These are phyloP conservation scores for Cydia pomonella DNA, from an alignment of 1,140 invertebrate genomes.

Conservation along the genomic window DNA sequence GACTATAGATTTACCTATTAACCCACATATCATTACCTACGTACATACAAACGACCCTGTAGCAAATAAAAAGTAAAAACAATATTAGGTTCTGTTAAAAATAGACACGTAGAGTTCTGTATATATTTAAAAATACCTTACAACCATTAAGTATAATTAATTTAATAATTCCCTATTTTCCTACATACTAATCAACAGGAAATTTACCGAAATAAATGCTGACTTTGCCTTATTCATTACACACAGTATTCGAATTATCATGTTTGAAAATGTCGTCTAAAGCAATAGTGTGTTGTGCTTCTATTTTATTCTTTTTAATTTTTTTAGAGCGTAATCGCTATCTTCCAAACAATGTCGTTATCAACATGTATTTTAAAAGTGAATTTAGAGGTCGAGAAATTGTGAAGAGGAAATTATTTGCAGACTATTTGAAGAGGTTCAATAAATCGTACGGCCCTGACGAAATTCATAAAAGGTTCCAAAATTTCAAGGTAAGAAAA, in stretches of 20 bases:
- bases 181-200: conserved; percentile 4
- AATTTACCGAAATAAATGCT: neutral
- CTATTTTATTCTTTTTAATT: neutral
- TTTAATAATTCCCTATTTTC: neutral
- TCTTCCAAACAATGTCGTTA: neutral
- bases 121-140: neutral
- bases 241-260: neutral
- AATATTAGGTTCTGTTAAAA: too few relatives aligned
- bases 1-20: too few relatives aligned
- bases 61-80: too few relatives aligned
- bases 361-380: neutral
- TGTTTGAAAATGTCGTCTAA: neutral
- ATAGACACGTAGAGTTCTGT: neutral
- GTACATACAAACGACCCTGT: too few relatives aligned
- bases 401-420: neutral
- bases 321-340: neutral
- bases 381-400: neutral
- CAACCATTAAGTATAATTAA: neutral
- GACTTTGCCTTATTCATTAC: neutral
- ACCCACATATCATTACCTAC: too few relatives aligned
- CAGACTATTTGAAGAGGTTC: conserved; percentile 16
- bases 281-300: neutral
- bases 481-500: conserved; percentile 27
- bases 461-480: neutral
- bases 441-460: conserved; percentile 19